Evolutionary conservation across 2,888 invertebrate species (phyloP).

Genomic region (Sarcophaga subvicina): DNA sequence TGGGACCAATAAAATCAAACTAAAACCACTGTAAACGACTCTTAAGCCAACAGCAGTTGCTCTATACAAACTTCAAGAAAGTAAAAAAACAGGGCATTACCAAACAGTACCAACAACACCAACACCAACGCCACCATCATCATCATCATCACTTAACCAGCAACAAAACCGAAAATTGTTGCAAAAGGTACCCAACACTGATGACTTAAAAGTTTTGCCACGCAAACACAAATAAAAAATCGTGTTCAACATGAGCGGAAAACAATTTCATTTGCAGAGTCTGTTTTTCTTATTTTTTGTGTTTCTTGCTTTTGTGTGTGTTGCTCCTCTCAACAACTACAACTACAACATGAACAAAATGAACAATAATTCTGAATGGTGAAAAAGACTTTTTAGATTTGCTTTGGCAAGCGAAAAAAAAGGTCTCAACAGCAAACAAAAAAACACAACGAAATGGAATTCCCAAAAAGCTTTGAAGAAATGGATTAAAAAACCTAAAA

Average conservation of each 20-base stretch:
- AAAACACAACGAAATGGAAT: constrained; percentile 42
- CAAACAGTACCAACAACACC: constrained; percentile 28
- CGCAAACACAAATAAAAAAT: constrained; percentile 48
- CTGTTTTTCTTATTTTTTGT: background rate
- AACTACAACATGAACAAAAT: background rate
- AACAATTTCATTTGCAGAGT: background rate
- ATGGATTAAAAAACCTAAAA: constrained; percentile 21
- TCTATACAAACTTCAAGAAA: background rate
- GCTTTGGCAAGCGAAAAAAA: constrained; percentile 35
- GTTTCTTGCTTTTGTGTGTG: too few species aligned
- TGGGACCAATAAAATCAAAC: too few species aligned
- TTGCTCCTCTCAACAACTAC: background rate
- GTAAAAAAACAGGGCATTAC: background rate
- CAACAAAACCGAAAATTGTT: constrained; percentile 17
- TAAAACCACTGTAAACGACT: too few species aligned
- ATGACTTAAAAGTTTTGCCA: constrained; percentile 62
- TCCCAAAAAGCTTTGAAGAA: constrained; percentile 38
- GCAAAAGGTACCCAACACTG: constrained; percentile 32
- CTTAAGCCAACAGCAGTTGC: too few species aligned
- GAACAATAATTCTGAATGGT: background rate
- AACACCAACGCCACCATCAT: constrained; percentile 19
- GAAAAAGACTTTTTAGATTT: constrained; percentile 42
- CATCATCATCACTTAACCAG: constrained; percentile 15
- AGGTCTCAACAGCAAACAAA: background rate
- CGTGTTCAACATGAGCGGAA: constrained; percentile 40